Percentiles rank a stretch among this genome's conserved stretches.
These are phyloP conservation scores for Syritta pipiens DNA, from an alignment of 2,888 invertebrate genomes.

Conservation along the genomic window DNA sequence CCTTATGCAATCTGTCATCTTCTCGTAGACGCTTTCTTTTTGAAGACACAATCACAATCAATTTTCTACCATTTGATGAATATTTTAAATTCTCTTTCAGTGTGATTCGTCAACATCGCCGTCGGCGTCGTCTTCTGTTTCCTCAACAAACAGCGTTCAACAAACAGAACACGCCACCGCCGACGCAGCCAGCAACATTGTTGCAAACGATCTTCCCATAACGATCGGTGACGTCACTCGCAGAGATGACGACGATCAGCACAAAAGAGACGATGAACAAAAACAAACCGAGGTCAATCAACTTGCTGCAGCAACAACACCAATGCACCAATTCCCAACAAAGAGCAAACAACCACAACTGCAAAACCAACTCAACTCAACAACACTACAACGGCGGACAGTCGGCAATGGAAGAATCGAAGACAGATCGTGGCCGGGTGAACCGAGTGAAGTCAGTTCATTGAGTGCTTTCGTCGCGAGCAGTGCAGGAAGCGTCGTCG, in stretches of 20 bases:
- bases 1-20: conserved; percentile 26
- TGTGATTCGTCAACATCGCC: conserved; percentile 58
- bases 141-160: conserved; percentile 54
- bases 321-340: conserved; percentile 17
- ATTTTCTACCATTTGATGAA: conserved; percentile 15
- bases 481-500: conserved; percentile 47
- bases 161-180: conserved; percentile 4
- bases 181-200: conserved; percentile 25
- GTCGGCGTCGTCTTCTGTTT: conserved; percentile 50
- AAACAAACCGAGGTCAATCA: conserved; percentile 68
- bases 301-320: conserved; percentile 39
- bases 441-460: conserved; percentile 73
- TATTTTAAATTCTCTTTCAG: conserved; percentile 52
- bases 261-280: conserved; percentile 63
- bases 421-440: conserved; percentile 55
- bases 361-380: conserved; percentile 38
- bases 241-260: conserved; percentile 14
- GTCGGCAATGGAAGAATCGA: conserved; percentile 34
- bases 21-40: not conserved
- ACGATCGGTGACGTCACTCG: conserved; percentile 50
- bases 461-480: conserved; percentile 75
- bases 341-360: conserved; percentile 9
- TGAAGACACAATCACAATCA: conserved; percentile 1
- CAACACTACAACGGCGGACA: conserved; percentile 59
- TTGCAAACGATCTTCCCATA: conserved; percentile 2